These are phyloP conservation scores for Calameuta idolon DNA, from an alignment of 2,888 invertebrate species.

Conservation along the genomic window DNA sequence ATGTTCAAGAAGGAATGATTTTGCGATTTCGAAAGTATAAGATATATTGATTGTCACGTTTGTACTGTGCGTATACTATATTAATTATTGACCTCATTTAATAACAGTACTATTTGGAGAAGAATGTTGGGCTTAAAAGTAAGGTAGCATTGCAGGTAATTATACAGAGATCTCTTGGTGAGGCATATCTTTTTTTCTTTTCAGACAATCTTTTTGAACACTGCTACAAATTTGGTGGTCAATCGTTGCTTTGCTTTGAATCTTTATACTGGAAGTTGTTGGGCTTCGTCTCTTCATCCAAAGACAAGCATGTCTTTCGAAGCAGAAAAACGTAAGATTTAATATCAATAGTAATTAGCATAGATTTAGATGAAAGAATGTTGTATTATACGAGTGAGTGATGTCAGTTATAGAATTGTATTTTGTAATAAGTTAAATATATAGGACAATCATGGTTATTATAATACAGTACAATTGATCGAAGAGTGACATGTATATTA, in stretches of 20 bases:
- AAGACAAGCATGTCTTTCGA: conserved; percentile 44
- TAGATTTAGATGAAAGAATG: neutral
- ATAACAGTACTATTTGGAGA: neutral
- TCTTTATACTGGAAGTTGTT: neutral
- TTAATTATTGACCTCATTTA: neutral
- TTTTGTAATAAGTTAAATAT: neutral
- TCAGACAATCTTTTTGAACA: neutral
- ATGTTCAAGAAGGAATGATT: neutral
- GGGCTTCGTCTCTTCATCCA: neutral
- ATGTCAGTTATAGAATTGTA: no score
- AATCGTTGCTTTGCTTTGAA: neutral
- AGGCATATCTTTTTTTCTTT: conserved; percentile 1
- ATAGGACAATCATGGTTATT: neutral
- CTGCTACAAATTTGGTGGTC: neutral
- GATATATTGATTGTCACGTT: neutral
- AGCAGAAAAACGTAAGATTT: conserved; percentile 49
- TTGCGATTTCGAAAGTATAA: neutral
- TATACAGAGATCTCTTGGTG: neutral
- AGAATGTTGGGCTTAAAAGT: neutral
- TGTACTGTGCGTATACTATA: neutral
- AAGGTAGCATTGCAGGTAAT: neutral
- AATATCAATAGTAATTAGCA: neutral
- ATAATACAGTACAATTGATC: neutral
- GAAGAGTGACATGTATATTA: neutral
- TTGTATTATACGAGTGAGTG: neutral